phyloP scores from a whole-genome alignment of 2,888 invertebrate genomes.

The Plebejus argus region DNA sequence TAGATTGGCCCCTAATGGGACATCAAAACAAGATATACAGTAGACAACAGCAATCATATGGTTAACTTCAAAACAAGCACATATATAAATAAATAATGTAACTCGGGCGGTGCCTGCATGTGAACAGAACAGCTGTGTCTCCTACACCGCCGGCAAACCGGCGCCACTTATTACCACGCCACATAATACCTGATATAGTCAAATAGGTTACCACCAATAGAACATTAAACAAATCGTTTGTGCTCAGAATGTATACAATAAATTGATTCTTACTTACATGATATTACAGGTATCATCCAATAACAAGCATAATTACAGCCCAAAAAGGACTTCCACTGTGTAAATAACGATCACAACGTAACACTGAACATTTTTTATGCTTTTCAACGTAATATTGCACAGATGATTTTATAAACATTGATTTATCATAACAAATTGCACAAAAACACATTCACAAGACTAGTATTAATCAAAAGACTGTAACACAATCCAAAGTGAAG shows the following conservation, averaged over 20 bases:
- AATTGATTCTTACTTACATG: constrained; percentile 62
- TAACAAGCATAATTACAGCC: constrained; percentile 71
- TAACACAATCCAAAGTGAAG: constrained; percentile 70
- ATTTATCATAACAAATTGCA: constrained; percentile 74
- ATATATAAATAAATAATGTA: constrained; percentile 35
- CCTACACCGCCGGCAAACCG: constrained; percentile 46
- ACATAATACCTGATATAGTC: constrained; percentile 59
- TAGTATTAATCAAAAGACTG: constrained; percentile 61
- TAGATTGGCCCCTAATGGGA: background rate
- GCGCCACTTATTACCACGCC: constrained; percentile 51
- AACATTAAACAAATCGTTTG: constrained; percentile 49
- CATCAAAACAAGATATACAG: background rate
- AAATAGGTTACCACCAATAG: constrained; percentile 69
- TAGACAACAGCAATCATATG: constrained; percentile 28
- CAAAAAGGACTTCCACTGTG: constrained; percentile 72
- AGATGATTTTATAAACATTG: constrained; percentile 66
- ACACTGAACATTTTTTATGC: constrained; percentile 74
- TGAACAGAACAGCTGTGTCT: constrained; percentile 54
- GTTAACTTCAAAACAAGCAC: constrained; percentile 31
- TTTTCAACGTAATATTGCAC: constrained; percentile 73
- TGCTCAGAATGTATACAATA: constrained; percentile 44
- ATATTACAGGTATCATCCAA: constrained; percentile 76
- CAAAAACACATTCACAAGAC: constrained; percentile 69
- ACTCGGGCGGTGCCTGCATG: constrained; percentile 42
- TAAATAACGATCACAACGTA: constrained; percentile 79